phyloP scores from a whole-genome alignment of 2,888 invertebrate species.

The Heliconius ismenius region DNA sequence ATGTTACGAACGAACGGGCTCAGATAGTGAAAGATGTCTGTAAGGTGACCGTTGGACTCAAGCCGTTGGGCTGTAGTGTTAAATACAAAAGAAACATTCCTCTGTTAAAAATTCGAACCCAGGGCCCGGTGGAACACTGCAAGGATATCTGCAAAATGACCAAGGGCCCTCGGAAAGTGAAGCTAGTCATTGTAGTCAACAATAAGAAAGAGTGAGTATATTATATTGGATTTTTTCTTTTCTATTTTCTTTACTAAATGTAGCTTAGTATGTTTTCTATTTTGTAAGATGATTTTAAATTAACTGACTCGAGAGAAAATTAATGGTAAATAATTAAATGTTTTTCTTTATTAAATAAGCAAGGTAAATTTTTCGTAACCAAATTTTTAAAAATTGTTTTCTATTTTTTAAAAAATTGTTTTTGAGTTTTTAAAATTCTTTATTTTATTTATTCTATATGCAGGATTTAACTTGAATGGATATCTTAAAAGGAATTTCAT shows the following conservation, averaged over 20 bases:
- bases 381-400: too few species aligned
- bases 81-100: conserved; percentile 71
- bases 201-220: conserved; percentile 82
- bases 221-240: conserved; percentile 2
- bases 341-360: too few species aligned
- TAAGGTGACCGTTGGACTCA: conserved; percentile 68
- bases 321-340: too few species aligned
- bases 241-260: neutral
- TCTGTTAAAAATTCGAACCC: conserved; percentile 76
- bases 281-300: too few species aligned
- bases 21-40: conserved; percentile 61
- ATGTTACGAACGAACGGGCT: conserved; percentile 63
- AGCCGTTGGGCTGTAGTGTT: conserved; percentile 65
- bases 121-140: conserved; percentile 75
- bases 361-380: too few species aligned
- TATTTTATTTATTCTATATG: too few species aligned
- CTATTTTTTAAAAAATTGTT: too few species aligned
- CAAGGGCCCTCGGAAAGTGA: conserved; percentile 82
- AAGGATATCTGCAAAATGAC: conserved; percentile 81
- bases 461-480: too few species aligned
- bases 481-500: too few species aligned
- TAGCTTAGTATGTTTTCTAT: neutral
- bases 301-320: too few species aligned
- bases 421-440: too few species aligned
- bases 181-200: conserved; percentile 83